Evolutionary conservation across 2,888 invertebrate genomes (phyloP), one percentile per base, ranked within the genome.

Genomic region (Himalopsyche anomala): DNA sequence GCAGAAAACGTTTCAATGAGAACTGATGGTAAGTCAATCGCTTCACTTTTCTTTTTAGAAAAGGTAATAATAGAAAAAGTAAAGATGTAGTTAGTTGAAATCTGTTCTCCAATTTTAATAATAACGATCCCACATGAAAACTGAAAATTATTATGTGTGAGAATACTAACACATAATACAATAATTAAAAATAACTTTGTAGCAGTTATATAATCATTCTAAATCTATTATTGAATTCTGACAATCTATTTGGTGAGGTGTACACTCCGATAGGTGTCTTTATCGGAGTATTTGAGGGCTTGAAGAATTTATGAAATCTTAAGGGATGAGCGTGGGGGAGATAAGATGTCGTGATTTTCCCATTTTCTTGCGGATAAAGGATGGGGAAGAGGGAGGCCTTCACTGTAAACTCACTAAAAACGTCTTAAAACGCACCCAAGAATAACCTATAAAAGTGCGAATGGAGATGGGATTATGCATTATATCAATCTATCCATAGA

Each of bases 341-440:
- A 86, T 84, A 86, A 87, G 85, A 84, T 86, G 85, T 84, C 88
- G 88, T 88, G 88, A 88, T 88, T 88, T 86, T 80, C 45, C 81
- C 88, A 85, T 83, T 84, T 84, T 88, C 87, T 79, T 69, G 85
- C 83, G 88, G 88, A 88, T 88, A 88, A 88, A 87, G 87, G 81
- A 82, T 42, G 36, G 56, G 55, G 69, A 51, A 69, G 40, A 82
- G 42, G 74, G 80, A 80, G 83, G 42, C 42, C 19, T 28, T 28
- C 28, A n/a, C 36, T 81, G 54, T 56, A 54, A 86, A 82, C 80
- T 86, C 83, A 69, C 86, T 54, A 69, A 85, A 81, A 84, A 81
- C 40, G 81, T 82, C 82, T 81, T 80, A 54, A 45, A 83, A 85
- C 62, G 83, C 62, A 55, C n/a, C 17, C 28, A 19, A 45, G 85